Evolutionary conservation across 2,797 vertebrate genomes (phyloP).

Genomic region (Pogonophryne albipinna): DNA sequence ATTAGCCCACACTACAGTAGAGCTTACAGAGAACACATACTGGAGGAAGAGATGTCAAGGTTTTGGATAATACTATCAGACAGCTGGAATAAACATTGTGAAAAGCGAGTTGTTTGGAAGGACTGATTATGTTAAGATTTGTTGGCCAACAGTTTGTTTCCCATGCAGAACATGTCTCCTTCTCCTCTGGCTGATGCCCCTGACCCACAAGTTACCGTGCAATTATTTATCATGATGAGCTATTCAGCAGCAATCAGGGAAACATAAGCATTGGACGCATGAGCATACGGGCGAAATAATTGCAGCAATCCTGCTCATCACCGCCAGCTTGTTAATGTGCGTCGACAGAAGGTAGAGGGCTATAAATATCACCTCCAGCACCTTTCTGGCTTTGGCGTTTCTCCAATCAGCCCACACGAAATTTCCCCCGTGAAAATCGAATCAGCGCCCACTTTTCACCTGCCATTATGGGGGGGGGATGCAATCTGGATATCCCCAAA

Average conservation of each 20-base stretch:
- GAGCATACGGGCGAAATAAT: constrained; percentile 54
- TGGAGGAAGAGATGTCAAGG: too few species aligned
- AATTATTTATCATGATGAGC: constrained; percentile 49
- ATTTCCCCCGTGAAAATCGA: constrained; percentile 44
- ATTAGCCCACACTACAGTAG: too few species aligned
- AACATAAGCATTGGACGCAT: constrained; percentile 42
- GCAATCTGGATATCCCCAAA: background rate
- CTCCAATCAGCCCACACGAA: constrained; percentile 61
- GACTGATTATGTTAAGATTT: background rate
- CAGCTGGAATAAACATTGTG: background rate
- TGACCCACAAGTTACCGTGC: constrained; percentile 22
- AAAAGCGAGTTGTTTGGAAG: background rate
- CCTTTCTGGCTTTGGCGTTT: constrained; percentile 47
- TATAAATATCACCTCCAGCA: constrained; percentile 65
- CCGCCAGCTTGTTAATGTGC: constrained; percentile 56
- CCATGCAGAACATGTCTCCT: background rate
- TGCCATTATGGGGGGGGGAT: background rate
- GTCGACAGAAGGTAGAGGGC: constrained; percentile 51
- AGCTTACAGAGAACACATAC: background rate
- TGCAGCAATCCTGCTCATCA: constrained; percentile 58
- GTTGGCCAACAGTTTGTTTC: background rate
- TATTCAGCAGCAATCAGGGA: constrained; percentile 45
- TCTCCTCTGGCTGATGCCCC: background rate
- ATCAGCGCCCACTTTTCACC: constrained; percentile 16
- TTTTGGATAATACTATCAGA: background rate